These are phyloP conservation scores for Eudorcas thomsonii DNA, from an alignment of 2,113 vertebrate genomes.

Conservation along the genomic window DNA sequence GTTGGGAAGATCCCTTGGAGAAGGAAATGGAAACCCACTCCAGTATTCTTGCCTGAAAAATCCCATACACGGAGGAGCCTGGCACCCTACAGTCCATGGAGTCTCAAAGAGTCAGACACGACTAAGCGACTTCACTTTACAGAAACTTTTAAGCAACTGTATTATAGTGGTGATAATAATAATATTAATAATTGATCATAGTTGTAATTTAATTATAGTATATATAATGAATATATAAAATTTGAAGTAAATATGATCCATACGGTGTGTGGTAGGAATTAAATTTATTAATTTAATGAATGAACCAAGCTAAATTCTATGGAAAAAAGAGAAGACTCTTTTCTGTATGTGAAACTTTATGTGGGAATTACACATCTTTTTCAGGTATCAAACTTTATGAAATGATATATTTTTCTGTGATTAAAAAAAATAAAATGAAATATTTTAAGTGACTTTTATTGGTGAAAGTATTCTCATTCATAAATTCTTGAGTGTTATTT, in stretches of 20 bases:
- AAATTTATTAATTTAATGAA: neutral
- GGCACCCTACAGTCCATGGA: too few relatives aligned
- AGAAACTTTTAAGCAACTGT: neutral
- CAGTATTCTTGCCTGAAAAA: neutral
- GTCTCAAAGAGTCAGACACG: accelerated
- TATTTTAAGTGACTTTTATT: neutral
- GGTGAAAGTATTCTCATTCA: neutral
- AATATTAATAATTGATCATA: neutral
- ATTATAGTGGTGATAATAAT: neutral
- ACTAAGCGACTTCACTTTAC: neutral
- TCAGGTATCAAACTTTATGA: neutral
- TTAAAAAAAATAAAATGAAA: neutral
- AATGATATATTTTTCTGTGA: neutral
- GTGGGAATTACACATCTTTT: neutral
- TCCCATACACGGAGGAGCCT: neutral
- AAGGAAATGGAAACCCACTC: neutral
- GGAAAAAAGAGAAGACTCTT: neutral
- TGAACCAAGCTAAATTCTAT: neutral
- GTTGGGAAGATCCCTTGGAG: neutral
- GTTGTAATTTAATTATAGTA: neutral
- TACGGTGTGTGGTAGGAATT: neutral
- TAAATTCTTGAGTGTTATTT: neutral
- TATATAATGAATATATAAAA: neutral
- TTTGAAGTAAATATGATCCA: neutral
- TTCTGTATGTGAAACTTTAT: neutral